phyloP scores from a whole-genome alignment of 2,888 invertebrate genomes.

The Drosophila crucigera region DNA sequence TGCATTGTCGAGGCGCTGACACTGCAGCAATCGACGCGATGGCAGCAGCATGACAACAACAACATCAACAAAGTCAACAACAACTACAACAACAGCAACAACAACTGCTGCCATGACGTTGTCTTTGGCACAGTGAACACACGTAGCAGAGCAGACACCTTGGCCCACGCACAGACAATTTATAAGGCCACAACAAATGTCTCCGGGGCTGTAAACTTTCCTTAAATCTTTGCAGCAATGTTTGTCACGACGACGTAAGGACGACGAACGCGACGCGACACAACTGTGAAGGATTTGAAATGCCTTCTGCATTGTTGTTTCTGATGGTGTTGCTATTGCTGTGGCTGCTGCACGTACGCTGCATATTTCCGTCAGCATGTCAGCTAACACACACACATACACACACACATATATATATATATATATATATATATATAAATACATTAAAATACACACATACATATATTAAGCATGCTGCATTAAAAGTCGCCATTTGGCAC shows the following conservation, averaged over 20 bases:
- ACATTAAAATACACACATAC: conserved; percentile 5
- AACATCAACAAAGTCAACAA: conserved; percentile 21
- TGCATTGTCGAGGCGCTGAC: conserved; percentile 61
- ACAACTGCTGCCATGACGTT: conserved; percentile 36
- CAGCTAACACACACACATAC: conserved; percentile 44
- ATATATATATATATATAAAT: neutral
- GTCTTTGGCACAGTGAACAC: conserved; percentile 39
- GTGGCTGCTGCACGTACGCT: conserved; percentile 54
- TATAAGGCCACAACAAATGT: conserved; percentile 82
- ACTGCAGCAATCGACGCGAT: conserved; percentile 72
- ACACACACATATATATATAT: neutral
- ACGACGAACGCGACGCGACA: conserved; percentile 33
- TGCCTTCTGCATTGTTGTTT: conserved; percentile 48
- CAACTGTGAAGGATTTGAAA: conserved; percentile 72
- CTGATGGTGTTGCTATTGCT: conserved; percentile 22
- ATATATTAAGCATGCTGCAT: conserved; percentile 5
- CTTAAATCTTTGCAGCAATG: conserved; percentile 75
- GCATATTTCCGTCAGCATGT: conserved; percentile 80
- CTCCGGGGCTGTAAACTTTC: conserved; percentile 79
- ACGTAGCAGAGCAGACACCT: conserved; percentile 55
- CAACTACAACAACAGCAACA: conserved; percentile 17
- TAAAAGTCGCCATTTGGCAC: conserved; percentile 43
- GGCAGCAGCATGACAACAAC: conserved; percentile 38
- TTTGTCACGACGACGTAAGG: conserved; percentile 59
- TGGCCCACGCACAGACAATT: conserved; percentile 80